Conservation (phyloP, 1,140 invertebrate genomes). For the Bombus breviceps region DNA sequence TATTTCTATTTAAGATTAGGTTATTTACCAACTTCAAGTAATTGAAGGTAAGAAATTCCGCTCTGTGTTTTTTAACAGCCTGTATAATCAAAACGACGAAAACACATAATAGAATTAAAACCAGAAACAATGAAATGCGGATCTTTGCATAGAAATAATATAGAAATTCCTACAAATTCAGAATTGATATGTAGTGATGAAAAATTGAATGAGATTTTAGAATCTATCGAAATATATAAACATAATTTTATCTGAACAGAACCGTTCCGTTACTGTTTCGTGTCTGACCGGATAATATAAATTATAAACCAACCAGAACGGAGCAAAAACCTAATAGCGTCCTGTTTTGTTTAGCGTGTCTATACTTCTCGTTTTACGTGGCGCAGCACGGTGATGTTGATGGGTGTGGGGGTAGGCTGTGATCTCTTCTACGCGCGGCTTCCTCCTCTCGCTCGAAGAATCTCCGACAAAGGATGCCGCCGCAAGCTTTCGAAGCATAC, state of each 20-base stretch:
- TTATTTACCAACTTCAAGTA: too few species aligned
- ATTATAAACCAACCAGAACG: constrained; percentile 17
- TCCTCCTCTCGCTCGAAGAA: constrained; percentile 75
- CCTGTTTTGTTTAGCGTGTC: constrained; percentile 61
- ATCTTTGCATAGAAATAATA: too few species aligned
- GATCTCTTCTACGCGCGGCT: constrained; percentile 63
- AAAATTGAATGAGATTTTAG: neutral
- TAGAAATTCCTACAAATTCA: too few species aligned
- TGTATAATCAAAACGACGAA: too few species aligned
- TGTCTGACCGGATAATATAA: neutral
- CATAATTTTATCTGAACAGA: neutral
- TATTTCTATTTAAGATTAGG: too few species aligned
- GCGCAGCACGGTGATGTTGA: constrained; percentile 2
- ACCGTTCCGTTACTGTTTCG: neutral
- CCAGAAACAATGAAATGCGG: too few species aligned
- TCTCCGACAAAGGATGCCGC: constrained; percentile 78
- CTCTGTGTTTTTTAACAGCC: too few species aligned
- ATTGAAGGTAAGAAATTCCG: too few species aligned
- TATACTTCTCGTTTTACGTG: constrained; percentile 55
- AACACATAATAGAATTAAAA: too few species aligned
- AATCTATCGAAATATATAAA: neutral
- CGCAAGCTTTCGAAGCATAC: constrained; percentile 74
- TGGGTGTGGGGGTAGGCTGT: constrained; percentile 12
- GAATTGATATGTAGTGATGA: neutral
- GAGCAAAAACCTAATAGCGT: constrained; percentile 65